Evolutionary conservation across 2,113 vertebrate species (phyloP), one percentile per base, ranked within the genome.

Genomic region (Micronycteris hirsuta): DNA sequence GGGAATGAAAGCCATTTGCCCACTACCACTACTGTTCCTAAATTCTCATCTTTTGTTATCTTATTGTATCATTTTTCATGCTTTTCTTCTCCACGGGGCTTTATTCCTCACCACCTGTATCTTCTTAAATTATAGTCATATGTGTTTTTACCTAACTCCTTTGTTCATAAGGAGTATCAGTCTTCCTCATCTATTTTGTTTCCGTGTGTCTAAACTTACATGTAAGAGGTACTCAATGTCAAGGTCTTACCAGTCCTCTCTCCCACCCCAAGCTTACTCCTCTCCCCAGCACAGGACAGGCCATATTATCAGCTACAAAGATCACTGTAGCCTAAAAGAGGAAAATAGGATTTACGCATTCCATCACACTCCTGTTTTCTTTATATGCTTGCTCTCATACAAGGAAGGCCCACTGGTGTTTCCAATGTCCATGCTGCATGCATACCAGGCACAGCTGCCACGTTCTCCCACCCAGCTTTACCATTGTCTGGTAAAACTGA

Each of bases 1-100:
- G 38, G 74, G 36, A 10, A 93, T 17, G 6, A 76, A 47, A 0
- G 0, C 63, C 31, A 36, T 68, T 43, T 36, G 45, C 16, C 54
- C 52, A 49, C 14, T 22, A 13, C 63, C 52, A 63, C 36, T 13
- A 13, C 7, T 41, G 4, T 70, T 38, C 26, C 41, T 38, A 56
- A 73, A 67, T 28, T 24, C 13, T 96, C 54, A 41, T 38, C 65
- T 91, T 54, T 41, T 67, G 16, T 15, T 95, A 85, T 33, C 63
- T 16, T 49, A 0, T 28, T 24, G 5, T 43, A 14, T 77, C 36
- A 49, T 17, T 7, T 43, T 83, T 68, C 5, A 4, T 65, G 24
- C 28, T 47, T 77, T 82, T n/a, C 58, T 20, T 67, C 45, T 9
- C 12, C 14, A 52, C 4, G 5, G 13, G 10, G 43, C 43, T 92